Base-by-base conservation (phyloP, 2,113 vertebrate genomes). In the Laticauda colubrina region DNA sequence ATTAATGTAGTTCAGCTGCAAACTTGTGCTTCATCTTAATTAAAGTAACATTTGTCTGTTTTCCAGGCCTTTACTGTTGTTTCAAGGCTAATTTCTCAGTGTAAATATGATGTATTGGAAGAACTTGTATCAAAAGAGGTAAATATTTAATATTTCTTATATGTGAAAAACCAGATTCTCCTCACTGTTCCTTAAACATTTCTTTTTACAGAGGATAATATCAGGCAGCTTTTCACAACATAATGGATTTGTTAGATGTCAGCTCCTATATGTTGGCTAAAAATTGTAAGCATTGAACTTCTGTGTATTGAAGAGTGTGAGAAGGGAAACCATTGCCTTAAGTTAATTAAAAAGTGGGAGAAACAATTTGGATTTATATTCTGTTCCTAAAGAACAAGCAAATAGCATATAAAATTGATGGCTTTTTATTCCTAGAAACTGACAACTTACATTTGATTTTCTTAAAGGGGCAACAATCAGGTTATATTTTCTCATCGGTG, bases 101-200 rank as follows among this genome's bases (percentile, higher is more conserved):
- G 97, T 96, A 98, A 98, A 96, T 99, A 99, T 97, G 98, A 99
- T 48, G 97, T 98, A 6, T 95, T 99, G 93, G 98, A 99, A 26
- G 98, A 98, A 48, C 98, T 99, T 29, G 98, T 99, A 11, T 98
- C 98, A 91, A 97, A 98, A 97, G 99, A 99, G 95, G 99, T 99
- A 97, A 85, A 89, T 91, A 69, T 90, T 92, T 89, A 89, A 39
- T 56, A 18, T 43, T 15, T n/a, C 10, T 81, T 43, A 1, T 91
- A 53, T 54, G 34, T 14, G 29, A 18, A 69, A 88, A 69, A 20
- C 24, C 29, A 75, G 21, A 43, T 45, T 5, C 34, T 94, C 45
- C 24, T 93, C 92, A 87, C n/a, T 43, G 89, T 90, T 85, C 91
- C 45, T 93, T 91, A 0, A 51, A 57, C 5, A 29, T 90, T 81